Conservation (phyloP, 2,888 invertebrate genomes). For the Eugnorisma glareosa region DNA sequence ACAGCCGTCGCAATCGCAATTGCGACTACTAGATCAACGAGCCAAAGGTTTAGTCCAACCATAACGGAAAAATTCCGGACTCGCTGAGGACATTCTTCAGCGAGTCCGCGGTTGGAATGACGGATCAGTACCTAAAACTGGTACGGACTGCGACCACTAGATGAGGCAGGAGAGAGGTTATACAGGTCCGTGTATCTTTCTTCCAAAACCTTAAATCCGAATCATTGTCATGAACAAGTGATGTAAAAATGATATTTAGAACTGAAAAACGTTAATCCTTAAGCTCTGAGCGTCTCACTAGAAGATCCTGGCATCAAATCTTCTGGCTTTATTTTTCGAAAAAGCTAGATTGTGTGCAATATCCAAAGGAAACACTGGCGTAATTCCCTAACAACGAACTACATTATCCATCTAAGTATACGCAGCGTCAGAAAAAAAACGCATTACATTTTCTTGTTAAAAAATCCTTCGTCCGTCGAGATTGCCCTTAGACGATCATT, state of each 20-base stretch:
- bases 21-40: neutral
- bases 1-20: neutral
- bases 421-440: constrained; percentile 49
- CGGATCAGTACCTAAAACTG: too few species aligned
- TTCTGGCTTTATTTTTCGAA: neutral
- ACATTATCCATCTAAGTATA: constrained; percentile 30
- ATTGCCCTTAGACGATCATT: constrained; percentile 57
- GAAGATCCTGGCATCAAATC: neutral
- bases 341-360: constrained; percentile 7
- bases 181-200: too few species aligned
- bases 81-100: too few species aligned
- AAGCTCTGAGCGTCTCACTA: neutral
- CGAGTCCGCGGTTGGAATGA: too few species aligned
- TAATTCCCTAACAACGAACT: constrained; percentile 14
- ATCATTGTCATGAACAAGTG: neutral
- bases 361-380: constrained; percentile 24
- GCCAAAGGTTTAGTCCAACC: too few species aligned
- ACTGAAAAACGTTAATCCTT: neutral
- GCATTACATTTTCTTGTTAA: constrained; percentile 54
- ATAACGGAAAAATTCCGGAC: too few species aligned
- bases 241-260: neutral
- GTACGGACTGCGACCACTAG: too few species aligned
- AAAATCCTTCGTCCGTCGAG: constrained; percentile 45
- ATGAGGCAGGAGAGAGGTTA: too few species aligned
- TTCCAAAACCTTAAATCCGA: neutral